phyloP scores from a whole-genome alignment of 2,888 invertebrate species.

The Hirudinaria manillensis region DNA sequence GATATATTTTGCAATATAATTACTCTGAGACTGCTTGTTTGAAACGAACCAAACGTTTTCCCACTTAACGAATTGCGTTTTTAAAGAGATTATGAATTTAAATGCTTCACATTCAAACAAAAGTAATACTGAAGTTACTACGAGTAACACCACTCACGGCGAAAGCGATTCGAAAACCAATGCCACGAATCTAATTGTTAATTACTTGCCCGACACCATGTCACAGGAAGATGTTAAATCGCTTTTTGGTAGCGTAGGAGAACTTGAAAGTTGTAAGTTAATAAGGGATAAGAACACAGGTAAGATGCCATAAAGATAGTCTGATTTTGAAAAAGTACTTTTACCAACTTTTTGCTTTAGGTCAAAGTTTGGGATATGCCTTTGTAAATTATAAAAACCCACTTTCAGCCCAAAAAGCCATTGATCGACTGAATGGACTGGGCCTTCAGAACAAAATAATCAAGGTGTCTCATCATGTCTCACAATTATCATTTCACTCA shows the following conservation, averaged over 20 bases:
- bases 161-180: neutral
- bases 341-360: neutral
- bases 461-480: neutral
- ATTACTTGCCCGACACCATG: slow-evolving; percentile 10
- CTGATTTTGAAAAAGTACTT: neutral
- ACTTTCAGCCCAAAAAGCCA: neutral
- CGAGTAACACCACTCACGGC: too few relatives aligned
- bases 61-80: too few relatives aligned
- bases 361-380: neutral
- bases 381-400: slow-evolving; percentile 14
- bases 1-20: too few relatives aligned
- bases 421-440: slow-evolving; percentile 2
- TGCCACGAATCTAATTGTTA: slow-evolving; percentile 12
- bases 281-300: slow-evolving; percentile 6
- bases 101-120: too few relatives aligned
- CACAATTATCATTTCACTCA: neutral
- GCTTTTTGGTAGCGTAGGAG: slow-evolving; percentile 6
- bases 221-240: slow-evolving; percentile 3
- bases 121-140: too few relatives aligned
- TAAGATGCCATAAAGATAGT: neutral
- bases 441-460: slow-evolving; percentile 18
- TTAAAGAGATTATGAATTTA: too few relatives aligned
- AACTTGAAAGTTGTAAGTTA: slow-evolving; percentile 1
- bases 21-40: too few relatives aligned
- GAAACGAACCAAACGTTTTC: too few relatives aligned